Percentiles rank a stretch among this genome's conserved stretches.
These are phyloP conservation scores for Erethizon dorsatum DNA, from an alignment of 2,797 vertebrate species.

Conservation along the genomic window DNA sequence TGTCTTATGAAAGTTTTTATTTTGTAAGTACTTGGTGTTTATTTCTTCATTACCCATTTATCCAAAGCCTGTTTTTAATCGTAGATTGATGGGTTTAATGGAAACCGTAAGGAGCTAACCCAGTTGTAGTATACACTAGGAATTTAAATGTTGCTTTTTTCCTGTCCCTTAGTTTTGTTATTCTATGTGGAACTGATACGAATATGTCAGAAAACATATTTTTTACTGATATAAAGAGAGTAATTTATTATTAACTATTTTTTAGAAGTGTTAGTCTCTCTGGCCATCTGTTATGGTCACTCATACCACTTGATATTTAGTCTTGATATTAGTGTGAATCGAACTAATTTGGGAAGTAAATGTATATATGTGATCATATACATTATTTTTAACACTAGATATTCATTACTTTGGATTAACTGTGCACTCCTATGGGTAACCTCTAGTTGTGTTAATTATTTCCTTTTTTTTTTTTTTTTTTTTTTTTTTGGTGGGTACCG, in stretches of 20 bases:
- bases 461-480: not conserved
- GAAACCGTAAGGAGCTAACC: not conserved
- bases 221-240: conserved; percentile 9
- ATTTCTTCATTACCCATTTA: conserved; percentile 10
- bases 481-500: no score
- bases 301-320: conserved; percentile 9
- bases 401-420: conserved; percentile 35
- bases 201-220: conserved; percentile 28
- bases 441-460: not conserved
- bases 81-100: not conserved
- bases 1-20: conserved; percentile 56
- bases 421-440: not conserved
- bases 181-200: conserved; percentile 24
- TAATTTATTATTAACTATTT: conserved; percentile 28
- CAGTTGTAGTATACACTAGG: conserved; percentile 15
- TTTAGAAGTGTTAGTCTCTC: conserved; percentile 13
- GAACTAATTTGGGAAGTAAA: not conserved
- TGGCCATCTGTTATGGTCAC: not conserved
- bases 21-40: conserved; percentile 69
- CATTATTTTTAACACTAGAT: conserved; percentile 18
- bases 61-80: conserved; percentile 35
- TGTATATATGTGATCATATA: not conserved
- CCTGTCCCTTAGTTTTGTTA: conserved; percentile 48
- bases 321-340: conserved; percentile 4
- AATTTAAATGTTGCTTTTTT: conserved; percentile 40